Evolutionary conservation across 2,888 invertebrate genomes (phyloP), one percentile per base, ranked within the genome.

Genomic region (Cetonia aurata): DNA sequence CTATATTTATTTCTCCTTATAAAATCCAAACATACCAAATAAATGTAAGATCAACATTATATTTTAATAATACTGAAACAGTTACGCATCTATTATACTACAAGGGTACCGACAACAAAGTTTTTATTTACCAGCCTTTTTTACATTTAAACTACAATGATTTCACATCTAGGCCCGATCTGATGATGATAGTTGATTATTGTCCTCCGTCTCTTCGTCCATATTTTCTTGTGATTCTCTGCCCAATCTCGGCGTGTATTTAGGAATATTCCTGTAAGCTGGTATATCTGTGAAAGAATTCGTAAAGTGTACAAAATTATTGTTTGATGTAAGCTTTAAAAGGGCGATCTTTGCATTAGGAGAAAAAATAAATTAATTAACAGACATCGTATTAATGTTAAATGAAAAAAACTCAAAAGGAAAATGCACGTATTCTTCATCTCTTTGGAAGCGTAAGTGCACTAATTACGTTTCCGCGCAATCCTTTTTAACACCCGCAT

Each of bases 241-340:
- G 41, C 80, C 82, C 56, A 82, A 73, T 73, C 82, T 77, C n/a
- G 83, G 83, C 9, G 79, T 80, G 75, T 82, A 82, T 55, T 81
- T 79, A 44, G 75, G 72, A 62, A 78, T 75, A 69, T 78, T 74
- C 71, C 75, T 73, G 37, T 75, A 77, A 52, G 77, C 74, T 67
- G 73, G 67, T 9, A 69, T 50, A 17, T 71, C 73, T 73, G 62
- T 15, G 68, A 71, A 17, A 52, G 1, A 17, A 68, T 8, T 8
- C 37, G 6, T 10, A 37, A 37, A 37, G 6, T 37, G 8, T 6
- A 1, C 10, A 3, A 37, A 9, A 9, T 37, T 4, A 37, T 37
- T 37, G 10, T 37, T 37, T 9, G 8, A 8, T 9, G 8, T 8
- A 6, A 10, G 6, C 37, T 37, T 9, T 8, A 19, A 25, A 25